Evolutionary conservation across 2,888 invertebrate species (phyloP), one percentile per base, ranked within the genome.

Genomic region (Linnaemya tessellans): DNA sequence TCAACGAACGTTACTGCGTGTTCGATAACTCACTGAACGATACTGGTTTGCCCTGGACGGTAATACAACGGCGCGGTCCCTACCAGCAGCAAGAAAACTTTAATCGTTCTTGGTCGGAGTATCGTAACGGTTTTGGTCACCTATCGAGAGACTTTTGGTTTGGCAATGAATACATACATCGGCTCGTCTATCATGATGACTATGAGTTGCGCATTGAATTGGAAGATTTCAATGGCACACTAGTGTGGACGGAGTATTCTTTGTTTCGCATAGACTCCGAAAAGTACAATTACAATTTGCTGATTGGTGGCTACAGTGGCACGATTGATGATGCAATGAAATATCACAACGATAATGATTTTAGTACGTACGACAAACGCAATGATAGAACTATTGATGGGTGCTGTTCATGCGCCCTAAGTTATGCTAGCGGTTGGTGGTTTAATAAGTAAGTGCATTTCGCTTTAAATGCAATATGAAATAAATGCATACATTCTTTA

Each of bases 391-490:
- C 93, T 13, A 93, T 93, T 0, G 90, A 92, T 18, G 91, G 91
- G 0, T 94, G 94, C 87, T 94, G 94, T 88, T 93, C 94, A 20
- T 94, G 94, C 88, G 93, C 94, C 0, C 90, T 93, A 22, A 93
- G 93, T 1, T 94, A 93, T 90, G 94, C 93, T 1, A 94, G 94
- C 22, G 94, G 94, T 11, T 95, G 95, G 94, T 95, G 95, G 95
- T 94, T 94, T 88, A 93, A 94, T 88, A 93, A 93, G 93, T 94
- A 88, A 87, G 89, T 78, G 18, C 18, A 56, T 73, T 38, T 38
- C 38, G 4, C 38, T 9, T 38, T 7, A 38, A 8, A 38, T 9
- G 9, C 9, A 38, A 38, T 38, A 38, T 8, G 4, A 46, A 7
- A 46, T 22, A 11, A 10, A 71, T 54, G 8, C n/a, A 43, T 49